phyloP scores from a whole-genome alignment of 2,797 vertebrate species.

The Numenius phaeopus region DNA sequence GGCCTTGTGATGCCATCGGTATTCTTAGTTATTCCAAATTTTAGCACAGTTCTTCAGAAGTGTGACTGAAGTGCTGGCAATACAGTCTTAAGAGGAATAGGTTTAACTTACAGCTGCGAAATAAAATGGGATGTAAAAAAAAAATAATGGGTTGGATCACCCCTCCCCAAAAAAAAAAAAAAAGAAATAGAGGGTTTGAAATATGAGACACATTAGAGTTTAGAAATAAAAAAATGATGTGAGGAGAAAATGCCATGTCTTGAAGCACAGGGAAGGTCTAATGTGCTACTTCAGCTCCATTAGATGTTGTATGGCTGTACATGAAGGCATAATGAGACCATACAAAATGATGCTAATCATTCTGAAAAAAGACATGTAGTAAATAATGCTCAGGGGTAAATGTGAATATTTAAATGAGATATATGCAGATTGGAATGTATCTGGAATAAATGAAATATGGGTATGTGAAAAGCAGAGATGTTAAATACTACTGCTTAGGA shows the following conservation, averaged over 20 bases:
- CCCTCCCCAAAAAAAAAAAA: neutral
- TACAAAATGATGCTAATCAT: constrained; percentile 6
- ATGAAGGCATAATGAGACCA: neutral
- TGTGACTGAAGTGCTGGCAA: neutral
- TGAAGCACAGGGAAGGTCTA: neutral
- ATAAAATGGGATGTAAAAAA: neutral
- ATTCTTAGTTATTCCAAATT: constrained; percentile 24
- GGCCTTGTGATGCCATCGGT: neutral
- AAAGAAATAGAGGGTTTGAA: neutral
- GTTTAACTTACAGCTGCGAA: neutral
- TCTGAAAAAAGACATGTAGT: neutral
- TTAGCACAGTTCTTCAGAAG: constrained; percentile 6
- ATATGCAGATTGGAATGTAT: neutral
- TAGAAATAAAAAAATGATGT: neutral
- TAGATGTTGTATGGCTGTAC: neutral
- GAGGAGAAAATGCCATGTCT: neutral
- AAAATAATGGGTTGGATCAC: neutral
- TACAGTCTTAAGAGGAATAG: neutral
- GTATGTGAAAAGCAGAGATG: neutral
- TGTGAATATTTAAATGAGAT: constrained; percentile 27
- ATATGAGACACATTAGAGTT: neutral
- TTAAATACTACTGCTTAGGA: constrained; percentile 30
- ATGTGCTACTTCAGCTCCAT: neutral
- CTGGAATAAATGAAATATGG: constrained; percentile 13
- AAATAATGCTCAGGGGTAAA: constrained; percentile 5